phyloP scores from a whole-genome alignment of 2,113 vertebrate species.

The Rhabdomys dilectus region DNA sequence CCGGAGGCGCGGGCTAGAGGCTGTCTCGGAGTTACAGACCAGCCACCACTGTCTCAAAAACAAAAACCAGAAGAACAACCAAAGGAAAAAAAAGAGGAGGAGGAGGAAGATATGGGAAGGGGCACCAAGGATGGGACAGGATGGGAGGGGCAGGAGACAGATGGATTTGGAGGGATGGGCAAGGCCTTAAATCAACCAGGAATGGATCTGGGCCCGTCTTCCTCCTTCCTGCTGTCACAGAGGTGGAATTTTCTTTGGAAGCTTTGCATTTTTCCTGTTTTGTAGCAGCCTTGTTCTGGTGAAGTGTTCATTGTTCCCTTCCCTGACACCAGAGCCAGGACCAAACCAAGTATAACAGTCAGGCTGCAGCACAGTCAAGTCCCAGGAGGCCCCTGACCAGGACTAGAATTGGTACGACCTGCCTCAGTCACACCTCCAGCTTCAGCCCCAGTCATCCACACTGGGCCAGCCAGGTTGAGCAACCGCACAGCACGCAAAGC shows the following conservation, averaged over 20 bases:
- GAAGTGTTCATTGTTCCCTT: not conserved
- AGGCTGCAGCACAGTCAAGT: not conserved
- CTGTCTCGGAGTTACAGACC: not conserved
- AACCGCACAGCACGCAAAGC: not conserved
- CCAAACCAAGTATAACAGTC: not conserved
- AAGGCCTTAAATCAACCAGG: not conserved
- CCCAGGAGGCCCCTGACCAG: not conserved
- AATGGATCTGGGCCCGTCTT: not conserved
- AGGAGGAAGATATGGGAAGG: not conserved
- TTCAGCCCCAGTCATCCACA: not conserved
- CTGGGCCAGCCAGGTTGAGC: not conserved
- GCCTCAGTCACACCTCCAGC: not conserved
- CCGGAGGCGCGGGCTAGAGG: no score
- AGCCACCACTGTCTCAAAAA: no score
- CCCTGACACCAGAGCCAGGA: not conserved
- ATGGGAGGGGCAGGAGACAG: not conserved
- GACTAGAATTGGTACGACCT: not conserved
- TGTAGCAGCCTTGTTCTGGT: not conserved
- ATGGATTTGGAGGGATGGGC: not conserved
- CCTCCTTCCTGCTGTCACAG: not conserved
- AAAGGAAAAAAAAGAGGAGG: not conserved
- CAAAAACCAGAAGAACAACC: not conserved
- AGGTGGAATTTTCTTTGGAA: conserved; percentile 8
- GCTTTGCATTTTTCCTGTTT: not conserved
- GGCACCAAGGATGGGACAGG: no score